Percentiles rank a stretch among this genome's conserved stretches.
Conservation (phyloP, 2,888 invertebrate species). For the Loripinus fragilis region DNA sequence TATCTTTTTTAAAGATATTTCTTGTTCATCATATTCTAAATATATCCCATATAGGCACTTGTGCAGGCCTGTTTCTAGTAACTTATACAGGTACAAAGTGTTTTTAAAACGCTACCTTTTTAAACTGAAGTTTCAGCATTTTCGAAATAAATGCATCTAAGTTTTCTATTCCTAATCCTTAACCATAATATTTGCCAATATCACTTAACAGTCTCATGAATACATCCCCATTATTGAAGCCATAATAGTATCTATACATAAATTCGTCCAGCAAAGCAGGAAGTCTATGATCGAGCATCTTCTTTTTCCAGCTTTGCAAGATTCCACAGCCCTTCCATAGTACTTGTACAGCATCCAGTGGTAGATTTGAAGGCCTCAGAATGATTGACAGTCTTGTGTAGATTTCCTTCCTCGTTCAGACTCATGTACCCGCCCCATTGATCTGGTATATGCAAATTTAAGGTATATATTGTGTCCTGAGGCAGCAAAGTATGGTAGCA, state of each 20-base stretch:
- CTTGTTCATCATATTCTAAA: too few species aligned
- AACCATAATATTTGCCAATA: too few species aligned
- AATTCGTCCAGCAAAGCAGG: neutral
- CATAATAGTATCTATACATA: neutral
- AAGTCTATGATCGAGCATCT: neutral
- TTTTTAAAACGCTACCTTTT: too few species aligned
- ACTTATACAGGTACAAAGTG: too few species aligned
- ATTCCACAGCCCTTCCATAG: neutral
- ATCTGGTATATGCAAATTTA: slow-evolving; percentile 47
- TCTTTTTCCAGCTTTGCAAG: neutral
- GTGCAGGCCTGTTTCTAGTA: too few species aligned
- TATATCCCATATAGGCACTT: too few species aligned
- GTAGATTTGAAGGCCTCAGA: neutral
- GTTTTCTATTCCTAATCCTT: too few species aligned
- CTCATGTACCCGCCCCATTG: too few species aligned
- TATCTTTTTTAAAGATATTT: too few species aligned
- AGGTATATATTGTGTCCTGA: slow-evolving; percentile 60
- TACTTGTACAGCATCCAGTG: neutral
- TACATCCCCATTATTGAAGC: neutral
- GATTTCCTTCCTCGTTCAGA: too few species aligned
- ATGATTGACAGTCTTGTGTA: neutral
- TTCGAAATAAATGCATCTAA: too few species aligned
- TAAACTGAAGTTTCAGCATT: too few species aligned
- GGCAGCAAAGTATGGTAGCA: slow-evolving; percentile 60
- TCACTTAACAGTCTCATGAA: neutral